Base-by-base conservation (phyloP, 2,888 invertebrate species). In the Nasonia oneida region DNA sequence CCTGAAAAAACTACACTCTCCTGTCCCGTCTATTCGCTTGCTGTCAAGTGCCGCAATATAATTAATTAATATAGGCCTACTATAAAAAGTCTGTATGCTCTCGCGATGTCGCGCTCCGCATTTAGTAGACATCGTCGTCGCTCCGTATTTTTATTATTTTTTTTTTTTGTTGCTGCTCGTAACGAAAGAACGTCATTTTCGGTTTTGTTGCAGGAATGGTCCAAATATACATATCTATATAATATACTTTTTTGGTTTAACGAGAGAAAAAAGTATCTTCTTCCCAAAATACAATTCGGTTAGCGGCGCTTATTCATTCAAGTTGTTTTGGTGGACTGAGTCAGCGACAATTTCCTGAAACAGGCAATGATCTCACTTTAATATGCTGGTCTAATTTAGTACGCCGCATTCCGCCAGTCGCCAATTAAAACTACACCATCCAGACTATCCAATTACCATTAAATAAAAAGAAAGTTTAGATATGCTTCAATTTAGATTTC, bases 141-240 rank as follows among this genome's bases (percentile, higher is more conserved):
- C 87, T 88, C 81, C 79, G 57, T 87, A 81, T 86, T 86, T 86
- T 82, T 83, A 81, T 86, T 86, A 67, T 53, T 82, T 50, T 83
- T 50, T 77, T 57, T 29, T 29, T 78, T 85, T 90, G 89, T 90
- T 91, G 90, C 89, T 92, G 91, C 91, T 92, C 91, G 91, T 93
- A 92, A 91, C 92, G 91, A 93, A 93, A 93, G 91, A 92, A 92
- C 91, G 90, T 91, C 91, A 90, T 92, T 92, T 92, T 92, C 91
- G 89, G 91, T 91, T 93, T 92, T 90, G 90, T 93, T 92, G 92
- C 90, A 93, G 93, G 92, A 93, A 93, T 93, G 93, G 92, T 93
- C 93, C 93, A 92, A 93, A 93, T 93, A 92, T 93, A 92, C 92
- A 93, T 93, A 93, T 92, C 92, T 93, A 93, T 93, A 92, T 92